Conservation (phyloP, 2,888 invertebrate species). For the Eupsilia transversa region DNA sequence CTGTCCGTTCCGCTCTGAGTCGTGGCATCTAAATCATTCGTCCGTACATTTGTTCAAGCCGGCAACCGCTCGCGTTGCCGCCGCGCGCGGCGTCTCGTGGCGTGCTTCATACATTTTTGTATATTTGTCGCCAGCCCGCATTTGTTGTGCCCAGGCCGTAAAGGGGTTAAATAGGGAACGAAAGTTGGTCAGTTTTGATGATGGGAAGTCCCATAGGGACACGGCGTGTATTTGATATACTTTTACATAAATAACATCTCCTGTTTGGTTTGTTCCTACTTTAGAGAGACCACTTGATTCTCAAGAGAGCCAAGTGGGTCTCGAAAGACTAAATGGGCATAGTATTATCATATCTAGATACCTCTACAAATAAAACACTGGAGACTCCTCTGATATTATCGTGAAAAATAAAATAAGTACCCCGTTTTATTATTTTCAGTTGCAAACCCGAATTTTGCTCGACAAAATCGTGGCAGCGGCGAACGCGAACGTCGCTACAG, state of each 20-base stretch:
- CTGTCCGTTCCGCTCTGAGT: too few relatives aligned
- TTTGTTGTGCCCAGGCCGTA: too few relatives aligned
- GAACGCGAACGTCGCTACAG: constrained; percentile 84
- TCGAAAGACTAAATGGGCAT: not conserved
- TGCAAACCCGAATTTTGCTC: constrained; percentile 81
- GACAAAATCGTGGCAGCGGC: constrained; percentile 86
- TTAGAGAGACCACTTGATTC: not conserved
- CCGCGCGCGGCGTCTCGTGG: too few relatives aligned
- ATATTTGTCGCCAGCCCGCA: too few relatives aligned
- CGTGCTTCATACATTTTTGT: too few relatives aligned
- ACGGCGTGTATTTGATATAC: not conserved
- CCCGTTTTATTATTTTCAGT: constrained; percentile 67
- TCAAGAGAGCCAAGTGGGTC: not conserved
- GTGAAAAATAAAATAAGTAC: not conserved
- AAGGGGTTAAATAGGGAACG: too few relatives aligned
- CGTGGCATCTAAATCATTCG: too few relatives aligned
- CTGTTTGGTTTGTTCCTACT: too few relatives aligned
- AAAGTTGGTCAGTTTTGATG: too few relatives aligned
- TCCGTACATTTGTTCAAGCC: too few relatives aligned
- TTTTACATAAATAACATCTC: not conserved
- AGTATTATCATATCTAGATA: not conserved
- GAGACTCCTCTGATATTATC: not conserved
- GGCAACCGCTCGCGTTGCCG: too few relatives aligned
- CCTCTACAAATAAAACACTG: not conserved
- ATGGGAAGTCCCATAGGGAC: too few relatives aligned